These are phyloP conservation scores for Agapostemon virescens DNA, from an alignment of 2,888 invertebrate species.

Conservation along the genomic window DNA sequence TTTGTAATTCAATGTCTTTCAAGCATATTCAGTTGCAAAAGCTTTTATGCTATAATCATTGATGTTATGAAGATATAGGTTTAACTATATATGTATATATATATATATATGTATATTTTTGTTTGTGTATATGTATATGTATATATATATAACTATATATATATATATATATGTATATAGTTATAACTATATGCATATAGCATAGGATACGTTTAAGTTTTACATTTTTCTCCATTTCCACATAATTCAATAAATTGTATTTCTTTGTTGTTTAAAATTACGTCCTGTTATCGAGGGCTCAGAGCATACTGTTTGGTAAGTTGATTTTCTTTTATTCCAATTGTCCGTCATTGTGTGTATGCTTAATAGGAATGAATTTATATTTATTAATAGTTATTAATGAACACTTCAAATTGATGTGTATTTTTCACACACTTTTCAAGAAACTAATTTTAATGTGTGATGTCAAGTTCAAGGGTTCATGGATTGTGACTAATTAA, in stretches of 20 bases:
- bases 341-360: slow-evolving; percentile 61
- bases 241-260: slow-evolving; percentile 75
- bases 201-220: slow-evolving; percentile 52
- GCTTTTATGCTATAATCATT: slow-evolving; percentile 19
- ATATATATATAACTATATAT: slow-evolving; percentile 14
- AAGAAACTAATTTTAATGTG: slow-evolving; percentile 58
- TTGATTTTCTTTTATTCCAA: slow-evolving; percentile 67
- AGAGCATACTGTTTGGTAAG: slow-evolving; percentile 78
- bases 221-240: slow-evolving; percentile 48
- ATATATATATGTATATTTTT: slow-evolving; percentile 6
- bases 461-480: slow-evolving; percentile 54
- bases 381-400: slow-evolving; percentile 61
- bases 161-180: background rate
- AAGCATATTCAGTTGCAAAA: slow-evolving; percentile 12
- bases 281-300: slow-evolving; percentile 79
- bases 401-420: slow-evolving; percentile 54
- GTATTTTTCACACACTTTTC: slow-evolving; percentile 47
- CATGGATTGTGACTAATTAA: slow-evolving; percentile 67
- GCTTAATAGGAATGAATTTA: slow-evolving; percentile 61
- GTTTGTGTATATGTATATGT: background rate
- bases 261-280: slow-evolving; percentile 79
- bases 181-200: slow-evolving; percentile 19
- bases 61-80: slow-evolving; percentile 13
- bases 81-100: slow-evolving; percentile 13
- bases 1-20: slow-evolving; percentile 24